Base-by-base conservation (phyloP, 2,797 vertebrate species). In the Vultur gryphus region DNA sequence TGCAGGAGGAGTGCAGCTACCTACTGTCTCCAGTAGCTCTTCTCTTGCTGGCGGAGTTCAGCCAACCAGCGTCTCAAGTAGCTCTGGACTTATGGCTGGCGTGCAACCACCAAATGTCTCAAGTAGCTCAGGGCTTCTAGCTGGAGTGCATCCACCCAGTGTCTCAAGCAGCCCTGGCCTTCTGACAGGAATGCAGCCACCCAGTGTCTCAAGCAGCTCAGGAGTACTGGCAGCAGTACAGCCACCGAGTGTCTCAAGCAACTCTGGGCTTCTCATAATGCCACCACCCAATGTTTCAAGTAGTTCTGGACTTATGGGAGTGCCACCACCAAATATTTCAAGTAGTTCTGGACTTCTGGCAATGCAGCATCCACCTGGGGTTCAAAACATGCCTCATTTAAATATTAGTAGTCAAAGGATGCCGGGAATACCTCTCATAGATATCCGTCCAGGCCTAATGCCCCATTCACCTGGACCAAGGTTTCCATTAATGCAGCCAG, bases 401-500 rank as follows among this genome's bases (percentile, higher is more conserved):
- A 98, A 96, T 96, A 98, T 99, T 91, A 71, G 97, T 86, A 98
- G 93, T 95, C 99, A 99, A 96, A 98, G 99, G 90, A 99, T 99
- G 98, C 98, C 99, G 2, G 98, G 98, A 90, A 98, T 99, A 95
- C 97, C 99, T 95, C 98, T 99, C 37, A 97, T 99, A 92, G 99
- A 99, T 89, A 98, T 99, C 84, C 98, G 99, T 81, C 98, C 99
- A n/a, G 99, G 98, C 96, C 97, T 99, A 55, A 98, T 98, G 51
- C 97, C 98, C 61, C 98, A 98, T 86, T 96, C 98, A 51, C 94
- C 99, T 98, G 97, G 98, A 55, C 98, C 98, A 75, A 96, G 98
- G 91, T 99, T 99, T 96, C 98, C 99, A 16, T 98, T 99, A 87
- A 98, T 99, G 96, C 99, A 99, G 92, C 99, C 98, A 84, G 98